Base-by-base conservation (phyloP, 2,113 vertebrate genomes). In the Redunca redunca region DNA sequence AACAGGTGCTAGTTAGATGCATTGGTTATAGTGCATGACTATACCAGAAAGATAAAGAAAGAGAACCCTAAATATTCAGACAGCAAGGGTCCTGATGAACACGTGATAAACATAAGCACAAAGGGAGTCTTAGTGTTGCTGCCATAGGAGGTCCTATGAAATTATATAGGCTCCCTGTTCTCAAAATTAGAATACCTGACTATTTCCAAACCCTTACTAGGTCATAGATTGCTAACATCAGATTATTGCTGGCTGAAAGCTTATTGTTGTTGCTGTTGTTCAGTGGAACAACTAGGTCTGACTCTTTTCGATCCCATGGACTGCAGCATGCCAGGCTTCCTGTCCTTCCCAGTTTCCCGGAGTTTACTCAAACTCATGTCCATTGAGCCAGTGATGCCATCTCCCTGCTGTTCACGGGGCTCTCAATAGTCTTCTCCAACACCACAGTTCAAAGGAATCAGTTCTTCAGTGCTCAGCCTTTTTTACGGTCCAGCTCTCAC, bases 401-500 rank as follows among this genome's bases (percentile, higher is more conserved):
- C 30, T 33, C 30, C 60, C 14, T 62, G 60, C 60, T 33, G 15
- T 33, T 33, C 30, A 62, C 16, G 14, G 30, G 60, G 3, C 14
- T 33, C 14, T 33, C 30, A 62, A 16, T 6, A 33, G 30, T 62
- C 60, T 62, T 62, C 60, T 62, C 28, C 13, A 62, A 33, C 60
- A 62, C 60, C 13, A 33, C 28, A 62, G 6, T 62, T 33, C 60
- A 16, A 15, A 62, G 28, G 30, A 33, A 62, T 62, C 60, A 62
- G 3, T 62, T 33, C 30, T 62, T 62, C 0, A 0, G 60, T 0
- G 0, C 60, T 62, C 60, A 62, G 14, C 30, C 60, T 33, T 62
- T 62, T 62, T 62, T 62, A 33, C 7, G 60, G 30, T 33, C 14
- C 30, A 2, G 60, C 60, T 62, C 28, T 33, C 60, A 30, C 13